Conservation (phyloP, 2,888 invertebrate species). For the Chrysolina americana region DNA sequence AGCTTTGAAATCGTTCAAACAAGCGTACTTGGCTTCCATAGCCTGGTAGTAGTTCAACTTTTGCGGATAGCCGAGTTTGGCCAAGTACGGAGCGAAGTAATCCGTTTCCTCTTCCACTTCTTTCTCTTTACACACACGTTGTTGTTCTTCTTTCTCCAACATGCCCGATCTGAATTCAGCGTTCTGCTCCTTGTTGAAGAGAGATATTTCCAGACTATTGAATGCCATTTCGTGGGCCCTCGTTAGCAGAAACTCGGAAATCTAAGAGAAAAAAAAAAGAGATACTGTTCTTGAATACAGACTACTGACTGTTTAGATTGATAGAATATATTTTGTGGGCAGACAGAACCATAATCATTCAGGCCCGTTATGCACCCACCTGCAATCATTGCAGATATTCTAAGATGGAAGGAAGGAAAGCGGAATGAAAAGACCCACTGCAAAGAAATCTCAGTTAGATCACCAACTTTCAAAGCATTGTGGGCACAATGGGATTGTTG, state of each 20-base stretch:
- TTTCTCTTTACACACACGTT: constrained; percentile 72
- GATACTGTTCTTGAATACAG: neutral
- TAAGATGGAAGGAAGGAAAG: too few species aligned
- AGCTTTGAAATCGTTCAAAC: constrained; percentile 79
- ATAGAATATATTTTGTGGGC: too few species aligned
- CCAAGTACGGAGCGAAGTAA: constrained; percentile 77
- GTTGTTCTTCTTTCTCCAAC: constrained; percentile 72
- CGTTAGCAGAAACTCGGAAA: constrained; percentile 69
- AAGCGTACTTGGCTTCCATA: constrained; percentile 71
- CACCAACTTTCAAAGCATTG: too few species aligned
- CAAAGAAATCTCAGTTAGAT: too few species aligned
- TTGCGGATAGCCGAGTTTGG: constrained; percentile 72
- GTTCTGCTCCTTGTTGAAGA: constrained; percentile 74
- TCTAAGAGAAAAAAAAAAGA: constrained; percentile 51
- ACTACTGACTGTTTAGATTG: too few species aligned
- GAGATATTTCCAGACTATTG: constrained; percentile 71
- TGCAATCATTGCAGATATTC: too few species aligned
- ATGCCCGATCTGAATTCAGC: constrained; percentile 70
- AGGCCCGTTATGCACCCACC: too few species aligned
- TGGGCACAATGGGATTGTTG: too few species aligned
- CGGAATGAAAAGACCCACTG: too few species aligned
- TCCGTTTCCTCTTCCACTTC: constrained; percentile 77
- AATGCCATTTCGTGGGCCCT: constrained; percentile 70
- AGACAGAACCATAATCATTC: too few species aligned
- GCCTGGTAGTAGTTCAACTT: constrained; percentile 68